Evolutionary conservation across 2,113 vertebrate species (phyloP).

Genomic region (Campylorhamphus procurvoides): DNA sequence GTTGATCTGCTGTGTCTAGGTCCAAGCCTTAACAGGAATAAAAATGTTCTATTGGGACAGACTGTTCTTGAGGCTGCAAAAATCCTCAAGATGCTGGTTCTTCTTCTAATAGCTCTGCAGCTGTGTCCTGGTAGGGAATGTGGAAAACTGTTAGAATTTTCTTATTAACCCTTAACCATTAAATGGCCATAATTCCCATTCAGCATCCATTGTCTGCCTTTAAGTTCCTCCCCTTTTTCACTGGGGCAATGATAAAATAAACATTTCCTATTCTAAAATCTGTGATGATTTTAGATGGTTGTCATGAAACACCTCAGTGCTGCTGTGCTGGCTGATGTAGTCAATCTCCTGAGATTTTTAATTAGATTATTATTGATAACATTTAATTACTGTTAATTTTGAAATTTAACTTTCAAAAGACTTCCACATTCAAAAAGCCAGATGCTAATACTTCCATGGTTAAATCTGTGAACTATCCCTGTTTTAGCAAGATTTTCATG

Average conservation of each 20-base stretch:
- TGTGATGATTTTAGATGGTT: background rate
- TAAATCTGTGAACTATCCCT: background rate
- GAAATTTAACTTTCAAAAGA: background rate
- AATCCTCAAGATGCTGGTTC: background rate
- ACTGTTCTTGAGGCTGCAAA: background rate
- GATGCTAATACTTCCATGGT: background rate
- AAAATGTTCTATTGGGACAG: background rate
- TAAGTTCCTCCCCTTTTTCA: background rate
- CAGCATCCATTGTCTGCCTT: background rate
- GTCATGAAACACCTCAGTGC: background rate
- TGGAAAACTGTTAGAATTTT: background rate
- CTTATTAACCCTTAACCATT: background rate
- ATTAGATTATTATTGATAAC: background rate
- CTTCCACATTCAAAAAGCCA: background rate
- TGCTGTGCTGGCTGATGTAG: background rate
- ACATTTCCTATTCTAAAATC: background rate
- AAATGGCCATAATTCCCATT: background rate
- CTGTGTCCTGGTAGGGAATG: background rate
- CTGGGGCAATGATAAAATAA: background rate
- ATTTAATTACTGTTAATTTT: background rate
- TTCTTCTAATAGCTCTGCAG: background rate
- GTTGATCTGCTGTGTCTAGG: background rate
- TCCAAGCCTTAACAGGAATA: background rate
- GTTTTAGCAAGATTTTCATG: background rate
- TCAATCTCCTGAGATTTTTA: background rate